These are phyloP conservation scores for Orchesellides sinensis DNA, from an alignment of 2,888 invertebrate species.

Conservation along the genomic window DNA sequence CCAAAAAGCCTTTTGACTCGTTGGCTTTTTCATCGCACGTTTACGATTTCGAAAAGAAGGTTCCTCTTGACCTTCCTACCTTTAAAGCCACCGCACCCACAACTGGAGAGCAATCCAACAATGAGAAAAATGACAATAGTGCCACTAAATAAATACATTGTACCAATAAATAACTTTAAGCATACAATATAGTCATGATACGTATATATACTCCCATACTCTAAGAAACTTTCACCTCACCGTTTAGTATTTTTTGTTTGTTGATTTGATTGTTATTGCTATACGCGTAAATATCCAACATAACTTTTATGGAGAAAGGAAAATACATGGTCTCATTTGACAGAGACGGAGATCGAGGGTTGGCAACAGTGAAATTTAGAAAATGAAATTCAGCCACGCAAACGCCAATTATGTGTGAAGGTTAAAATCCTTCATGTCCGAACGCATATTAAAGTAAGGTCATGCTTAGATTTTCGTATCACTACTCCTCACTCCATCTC, in stretches of 20 bases:
- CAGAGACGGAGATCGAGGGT: no score
- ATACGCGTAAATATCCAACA: neutral
- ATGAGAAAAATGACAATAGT: slow-evolving; percentile 30
- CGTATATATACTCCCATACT: neutral
- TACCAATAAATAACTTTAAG: neutral
- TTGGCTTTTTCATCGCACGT: slow-evolving; percentile 71
- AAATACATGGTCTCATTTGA: slow-evolving; percentile 30
- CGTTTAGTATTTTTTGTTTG: slow-evolving; percentile 51
- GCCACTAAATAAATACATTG: slow-evolving; percentile 32
- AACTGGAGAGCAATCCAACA: neutral
- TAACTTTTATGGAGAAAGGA: neutral
- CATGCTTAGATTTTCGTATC: no score
- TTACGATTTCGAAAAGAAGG: slow-evolving; percentile 72
- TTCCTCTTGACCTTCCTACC: slow-evolving; percentile 58
- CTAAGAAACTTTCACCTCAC: slow-evolving; percentile 17
- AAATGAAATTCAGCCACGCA: neutral
- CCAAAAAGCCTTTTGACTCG: slow-evolving; percentile 70
- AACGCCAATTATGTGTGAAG: neutral
- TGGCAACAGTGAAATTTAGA: no score
- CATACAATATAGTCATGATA: neutral
- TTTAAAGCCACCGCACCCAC: slow-evolving; percentile 62
- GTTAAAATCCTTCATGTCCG: slow-evolving; percentile 2
- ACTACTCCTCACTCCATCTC: no score
- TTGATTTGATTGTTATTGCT: slow-evolving; percentile 25
- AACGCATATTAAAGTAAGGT: no score